Evolutionary conservation across 1,140 invertebrate species (phyloP).

Genomic region (Drosophila busckii): DNA sequence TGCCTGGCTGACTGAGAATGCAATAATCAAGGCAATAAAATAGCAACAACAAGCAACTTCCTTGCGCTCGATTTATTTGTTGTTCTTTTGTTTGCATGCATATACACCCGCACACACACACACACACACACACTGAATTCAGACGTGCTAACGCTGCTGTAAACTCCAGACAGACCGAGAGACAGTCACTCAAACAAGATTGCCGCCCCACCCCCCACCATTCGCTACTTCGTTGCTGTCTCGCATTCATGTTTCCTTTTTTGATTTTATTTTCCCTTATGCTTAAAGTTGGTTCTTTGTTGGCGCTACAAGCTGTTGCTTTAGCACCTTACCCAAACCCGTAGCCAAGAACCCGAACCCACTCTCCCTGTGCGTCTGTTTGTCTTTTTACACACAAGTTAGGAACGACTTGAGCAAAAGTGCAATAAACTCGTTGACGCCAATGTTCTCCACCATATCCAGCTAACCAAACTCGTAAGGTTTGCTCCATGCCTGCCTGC

Average conservation of each 20-base stretch:
- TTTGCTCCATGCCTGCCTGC: constrained; percentile 6
- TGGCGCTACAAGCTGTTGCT: constrained; percentile 26
- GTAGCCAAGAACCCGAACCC: constrained; percentile 37
- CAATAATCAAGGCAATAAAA: constrained; percentile 37
- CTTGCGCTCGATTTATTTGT: constrained; percentile 29
- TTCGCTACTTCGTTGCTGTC: constrained; percentile 5
- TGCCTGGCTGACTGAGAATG: constrained; percentile 16
- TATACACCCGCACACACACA: constrained; percentile 19
- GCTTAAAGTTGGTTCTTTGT: constrained; percentile 54
- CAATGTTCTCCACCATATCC: constrained; percentile 1
- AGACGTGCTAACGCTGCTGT: not conserved
- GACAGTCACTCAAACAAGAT: constrained; percentile 45
- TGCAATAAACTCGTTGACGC: constrained; percentile 65
- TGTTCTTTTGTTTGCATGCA: constrained; percentile 29
- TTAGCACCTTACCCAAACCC: constrained; percentile 3
- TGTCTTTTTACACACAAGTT: constrained; percentile 49
- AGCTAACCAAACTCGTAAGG: constrained; percentile 15
- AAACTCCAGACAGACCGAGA: constrained; percentile 42
- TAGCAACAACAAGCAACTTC: constrained; percentile 21
- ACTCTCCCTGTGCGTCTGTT: constrained; percentile 41
- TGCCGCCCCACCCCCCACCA: constrained; percentile 3
- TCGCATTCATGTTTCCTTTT: constrained; percentile 19
- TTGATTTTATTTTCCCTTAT: constrained; percentile 35
- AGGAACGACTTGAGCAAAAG: constrained; percentile 53
- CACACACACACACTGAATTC: not conserved